Conservation (phyloP, 2,797 vertebrate species). For the Anisognathus igniventris region DNA sequence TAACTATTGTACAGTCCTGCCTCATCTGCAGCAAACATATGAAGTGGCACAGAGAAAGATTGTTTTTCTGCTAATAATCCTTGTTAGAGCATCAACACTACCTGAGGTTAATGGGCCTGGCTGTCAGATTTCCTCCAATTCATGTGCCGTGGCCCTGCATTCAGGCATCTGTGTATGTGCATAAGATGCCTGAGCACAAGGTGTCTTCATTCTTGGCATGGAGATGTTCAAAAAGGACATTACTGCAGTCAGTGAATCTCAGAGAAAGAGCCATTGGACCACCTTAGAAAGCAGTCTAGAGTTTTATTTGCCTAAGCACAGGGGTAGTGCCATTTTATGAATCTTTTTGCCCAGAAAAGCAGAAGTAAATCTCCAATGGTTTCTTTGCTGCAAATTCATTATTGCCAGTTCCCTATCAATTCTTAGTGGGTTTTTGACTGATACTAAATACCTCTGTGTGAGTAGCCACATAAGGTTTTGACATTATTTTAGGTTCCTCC, state of each 20-base stretch:
- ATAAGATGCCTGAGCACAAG: background rate
- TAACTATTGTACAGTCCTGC: background rate
- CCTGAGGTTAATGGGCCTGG: background rate
- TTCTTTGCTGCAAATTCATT: background rate
- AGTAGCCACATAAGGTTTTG: background rate
- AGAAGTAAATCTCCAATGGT: background rate
- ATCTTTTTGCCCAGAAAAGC: background rate
- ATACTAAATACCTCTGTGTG: background rate
- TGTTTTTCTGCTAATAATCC: background rate
- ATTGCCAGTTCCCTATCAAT: background rate
- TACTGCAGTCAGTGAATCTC: background rate
- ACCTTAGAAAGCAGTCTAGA: background rate
- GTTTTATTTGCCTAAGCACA: background rate
- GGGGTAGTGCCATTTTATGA: background rate
- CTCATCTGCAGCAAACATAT: background rate
- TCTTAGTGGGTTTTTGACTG: background rate
- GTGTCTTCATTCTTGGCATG: background rate
- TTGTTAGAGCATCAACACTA: background rate
- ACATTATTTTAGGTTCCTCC: background rate
- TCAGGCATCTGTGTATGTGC: background rate
- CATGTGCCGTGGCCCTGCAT: rapidly evolving
- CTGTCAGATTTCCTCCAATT: background rate
- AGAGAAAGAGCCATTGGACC: background rate
- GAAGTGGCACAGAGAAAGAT: background rate
- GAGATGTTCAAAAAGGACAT: background rate